Evolutionary conservation across 2,797 vertebrate genomes (phyloP).

Genomic region (Cryptoprocta ferox): DNA sequence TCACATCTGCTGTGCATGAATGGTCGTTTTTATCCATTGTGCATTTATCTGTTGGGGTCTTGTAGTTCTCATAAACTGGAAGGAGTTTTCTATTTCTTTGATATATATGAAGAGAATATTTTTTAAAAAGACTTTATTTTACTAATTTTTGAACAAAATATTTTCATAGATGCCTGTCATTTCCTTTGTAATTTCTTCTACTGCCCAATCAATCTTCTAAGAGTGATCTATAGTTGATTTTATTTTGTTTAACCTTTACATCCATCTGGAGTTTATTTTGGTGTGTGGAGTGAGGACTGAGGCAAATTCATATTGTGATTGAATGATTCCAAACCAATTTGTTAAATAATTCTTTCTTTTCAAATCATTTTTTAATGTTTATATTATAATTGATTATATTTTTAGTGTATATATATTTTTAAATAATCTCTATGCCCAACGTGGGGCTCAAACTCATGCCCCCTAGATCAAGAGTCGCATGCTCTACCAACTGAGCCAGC

Average conservation of each 20-base stretch:
- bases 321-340: neutral
- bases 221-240: constrained; percentile 1
- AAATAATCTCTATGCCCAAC: neutral
- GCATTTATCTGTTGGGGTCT: neutral
- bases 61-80: constrained; percentile 32
- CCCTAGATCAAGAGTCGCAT: neutral
- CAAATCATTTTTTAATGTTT: constrained; percentile 20
- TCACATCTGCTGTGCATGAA: neutral
- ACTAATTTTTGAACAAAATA: constrained; percentile 25
- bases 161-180: neutral
- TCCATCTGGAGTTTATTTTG: constrained; percentile 40
- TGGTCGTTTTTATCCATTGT: neutral
- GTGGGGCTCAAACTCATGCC: neutral
- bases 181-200: constrained; percentile 38
- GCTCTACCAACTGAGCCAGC: neutral
- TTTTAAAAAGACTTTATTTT: neutral
- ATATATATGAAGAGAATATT: neutral
- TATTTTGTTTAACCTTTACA: neutral
- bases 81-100: neutral
- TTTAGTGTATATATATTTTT: neutral
- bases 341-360: constrained; percentile 34
- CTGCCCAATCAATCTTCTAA: neutral
- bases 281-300: neutral
- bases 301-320: constrained; percentile 9
- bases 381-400: neutral